A percentile compares a stretch with the other conserved stretches of the same genome.
phyloP scores from a whole-genome alignment of 2,113 vertebrate genomes.

The Gasterosteus nipponicus region DNA sequence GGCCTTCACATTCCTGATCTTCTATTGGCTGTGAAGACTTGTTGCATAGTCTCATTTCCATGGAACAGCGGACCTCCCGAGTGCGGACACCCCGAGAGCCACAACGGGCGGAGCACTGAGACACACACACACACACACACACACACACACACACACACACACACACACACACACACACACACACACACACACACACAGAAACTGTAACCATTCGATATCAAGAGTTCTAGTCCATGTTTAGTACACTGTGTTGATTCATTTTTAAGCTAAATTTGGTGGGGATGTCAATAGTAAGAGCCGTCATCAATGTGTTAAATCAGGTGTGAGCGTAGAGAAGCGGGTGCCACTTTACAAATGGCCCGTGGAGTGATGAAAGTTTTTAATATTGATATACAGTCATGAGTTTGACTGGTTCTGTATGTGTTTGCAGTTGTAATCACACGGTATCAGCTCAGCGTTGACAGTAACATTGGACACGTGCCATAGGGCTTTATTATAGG shows the following conservation, averaged over 20 bases:
- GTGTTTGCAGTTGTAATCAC: neutral
- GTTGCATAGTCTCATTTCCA: conserved; percentile 81
- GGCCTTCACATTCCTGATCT: conserved; percentile 81
- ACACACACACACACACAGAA: neutral
- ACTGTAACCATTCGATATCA: neutral
- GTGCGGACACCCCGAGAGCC: conserved; percentile 78
- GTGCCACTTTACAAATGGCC: too few relatives aligned
- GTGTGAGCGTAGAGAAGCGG: too few relatives aligned
- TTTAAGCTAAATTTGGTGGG: too few relatives aligned
- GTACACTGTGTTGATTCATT: too few relatives aligned
- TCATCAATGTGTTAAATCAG: too few relatives aligned
- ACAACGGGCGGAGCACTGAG: conserved; percentile 86
- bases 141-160: conserved; percentile 8
- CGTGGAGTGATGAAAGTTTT: too few relatives aligned
- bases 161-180: neutral
- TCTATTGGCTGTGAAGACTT: conserved; percentile 78
- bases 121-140: conserved; percentile 24
- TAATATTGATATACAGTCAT: too few relatives aligned
- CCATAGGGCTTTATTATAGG: neutral
- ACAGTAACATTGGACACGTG: neutral
- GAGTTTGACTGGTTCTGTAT: neutral
- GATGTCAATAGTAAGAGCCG: too few relatives aligned
- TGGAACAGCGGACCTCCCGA: conserved; percentile 88
- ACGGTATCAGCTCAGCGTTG: neutral
- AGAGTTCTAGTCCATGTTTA: too few relatives aligned